Evolutionary conservation across 2,888 invertebrate genomes (phyloP), one percentile per base, ranked within the genome.

Genomic region (Drosophila longiperda): DNA sequence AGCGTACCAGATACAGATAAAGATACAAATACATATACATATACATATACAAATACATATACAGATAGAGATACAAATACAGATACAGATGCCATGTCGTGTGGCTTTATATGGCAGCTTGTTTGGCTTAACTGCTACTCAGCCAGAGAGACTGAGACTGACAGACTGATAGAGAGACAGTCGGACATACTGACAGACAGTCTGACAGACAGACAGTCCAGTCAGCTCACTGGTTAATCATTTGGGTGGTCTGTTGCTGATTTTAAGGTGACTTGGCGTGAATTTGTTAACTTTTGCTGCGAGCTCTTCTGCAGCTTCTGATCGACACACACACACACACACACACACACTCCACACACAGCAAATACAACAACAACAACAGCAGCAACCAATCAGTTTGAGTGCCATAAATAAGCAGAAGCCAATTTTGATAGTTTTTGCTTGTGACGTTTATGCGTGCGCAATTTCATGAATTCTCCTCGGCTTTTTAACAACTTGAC

Each of bases 271-370:
- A 82, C 84, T 85, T 91, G 91, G 91, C 91, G 91, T 91, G 92
- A 91, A 91, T 92, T 91, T 91, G 91, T 92, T 91, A 91, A 92
- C 91, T 92, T 92, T 88, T 87, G 86, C 89, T 89, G 52, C 66
- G 33, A 67, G 66, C 68, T 85, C 81, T 82, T 79, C 52, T 75
- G 79, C 78, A 75, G 71, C 79, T 81, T 82, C 74, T 68, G 73
- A 75, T 63, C 71, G 65, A 55, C 64, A 36, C 36, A 64, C 23
- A 49, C 45, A 23, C 64, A 36, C 36, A 64, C 23, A 49, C 45
- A 23, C 45, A 55, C 64, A 36, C 36, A 64, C 23, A 49, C 23
- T 45, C 45, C 45, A 45, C 61, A 48, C 36, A 42, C 49, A 40
- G 58, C 75, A 75, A 65, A 58, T 20, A 20, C 60, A 78, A 52